Evolutionary conservation across 2,113 vertebrate genomes (phyloP).

Genomic region (Columbina picui): DNA sequence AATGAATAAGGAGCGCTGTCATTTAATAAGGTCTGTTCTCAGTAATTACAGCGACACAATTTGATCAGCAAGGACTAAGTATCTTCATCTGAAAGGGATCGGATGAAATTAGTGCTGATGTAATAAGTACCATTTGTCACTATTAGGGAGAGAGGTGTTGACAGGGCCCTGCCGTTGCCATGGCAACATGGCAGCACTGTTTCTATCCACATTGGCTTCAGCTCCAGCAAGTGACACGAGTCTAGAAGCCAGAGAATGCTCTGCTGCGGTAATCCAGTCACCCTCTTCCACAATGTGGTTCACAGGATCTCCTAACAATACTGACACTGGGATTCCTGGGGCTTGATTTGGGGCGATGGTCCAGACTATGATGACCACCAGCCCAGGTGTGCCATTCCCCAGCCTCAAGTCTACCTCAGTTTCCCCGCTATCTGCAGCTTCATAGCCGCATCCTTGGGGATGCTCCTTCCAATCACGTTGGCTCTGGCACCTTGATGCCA

Average conservation of each 20-base stretch:
- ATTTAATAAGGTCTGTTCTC: constrained; percentile 92
- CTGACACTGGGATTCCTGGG: neutral
- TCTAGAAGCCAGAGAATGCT: constrained; percentile 24
- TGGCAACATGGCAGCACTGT: constrained; percentile 70
- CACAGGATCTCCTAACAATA: accelerated
- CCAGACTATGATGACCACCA: accelerated
- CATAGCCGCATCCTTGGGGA: neutral
- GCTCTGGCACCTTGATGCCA: neutral
- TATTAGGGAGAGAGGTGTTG: constrained; percentile 88
- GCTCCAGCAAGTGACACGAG: neutral
- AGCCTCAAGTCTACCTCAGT: neutral
- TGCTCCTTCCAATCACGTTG: accelerated
- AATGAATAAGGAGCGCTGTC: constrained; percentile 77
- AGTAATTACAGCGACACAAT: constrained; percentile 93
- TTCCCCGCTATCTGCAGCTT: neutral
- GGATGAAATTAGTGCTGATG: constrained; percentile 92
- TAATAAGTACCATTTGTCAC: constrained; percentile 96
- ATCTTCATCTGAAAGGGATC: constrained; percentile 92
- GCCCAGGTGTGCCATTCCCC: neutral
- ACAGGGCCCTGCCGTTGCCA: constrained; percentile 82
- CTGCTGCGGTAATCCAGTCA: neutral
- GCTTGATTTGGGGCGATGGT: accelerated
- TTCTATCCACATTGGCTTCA: constrained; percentile 20
- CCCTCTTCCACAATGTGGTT: neutral
- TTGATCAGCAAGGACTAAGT: constrained; percentile 91